Evolutionary conservation across 1,140 invertebrate species (phyloP).

Genomic region (Rhopalosiphum padi): DNA sequence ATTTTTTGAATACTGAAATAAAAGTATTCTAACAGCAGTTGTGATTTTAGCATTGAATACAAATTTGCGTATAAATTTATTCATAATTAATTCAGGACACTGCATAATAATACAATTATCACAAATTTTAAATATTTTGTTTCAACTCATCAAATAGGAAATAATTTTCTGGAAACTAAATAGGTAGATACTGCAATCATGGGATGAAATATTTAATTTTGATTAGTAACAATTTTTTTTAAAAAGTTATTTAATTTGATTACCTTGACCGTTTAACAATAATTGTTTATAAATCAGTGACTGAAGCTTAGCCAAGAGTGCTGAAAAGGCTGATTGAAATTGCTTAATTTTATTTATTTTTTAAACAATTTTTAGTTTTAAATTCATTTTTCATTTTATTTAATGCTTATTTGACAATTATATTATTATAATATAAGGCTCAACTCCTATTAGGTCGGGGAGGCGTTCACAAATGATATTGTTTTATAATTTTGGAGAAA

Average conservation of each 20-base stretch:
- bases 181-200: neutral
- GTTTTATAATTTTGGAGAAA: neutral
- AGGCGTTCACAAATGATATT: neutral
- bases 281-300: neutral
- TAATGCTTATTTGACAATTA: neutral
- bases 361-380: neutral
- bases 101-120: neutral
- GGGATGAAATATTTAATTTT: neutral
- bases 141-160: neutral
- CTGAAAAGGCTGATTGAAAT: neutral
- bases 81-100: too few relatives aligned
- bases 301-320: neutral
- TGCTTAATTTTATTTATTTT: neutral
- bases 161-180: neutral
- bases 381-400: neutral
- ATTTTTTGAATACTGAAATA: neutral
- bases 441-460: too few relatives aligned
- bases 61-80: too few relatives aligned
- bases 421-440: neutral
- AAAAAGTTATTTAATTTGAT: slow-evolving; percentile 34
- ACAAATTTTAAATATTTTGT: neutral
- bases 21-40: too few relatives aligned
- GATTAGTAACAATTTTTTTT: slow-evolving; percentile 33
- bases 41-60: too few relatives aligned
- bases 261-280: neutral